phyloP scores from a whole-genome alignment of 2,888 invertebrate species.

The Heliothis peltigera region DNA sequence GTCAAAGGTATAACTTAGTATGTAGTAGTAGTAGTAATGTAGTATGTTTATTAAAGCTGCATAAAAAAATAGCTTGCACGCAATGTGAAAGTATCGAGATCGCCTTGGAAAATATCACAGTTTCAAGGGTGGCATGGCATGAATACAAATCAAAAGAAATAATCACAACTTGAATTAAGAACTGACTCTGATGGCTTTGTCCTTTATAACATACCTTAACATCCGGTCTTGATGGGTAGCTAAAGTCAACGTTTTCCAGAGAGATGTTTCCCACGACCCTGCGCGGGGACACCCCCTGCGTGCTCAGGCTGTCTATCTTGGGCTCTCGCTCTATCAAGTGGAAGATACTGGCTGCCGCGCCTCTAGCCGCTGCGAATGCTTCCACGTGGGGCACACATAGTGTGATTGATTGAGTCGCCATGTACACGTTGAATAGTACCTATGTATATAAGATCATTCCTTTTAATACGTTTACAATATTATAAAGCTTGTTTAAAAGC shows the following conservation, averaged over 20 bases:
- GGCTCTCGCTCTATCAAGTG: conserved; percentile 93
- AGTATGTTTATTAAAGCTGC: no score
- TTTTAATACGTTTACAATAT: neutral
- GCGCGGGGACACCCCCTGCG: conserved; percentile 90
- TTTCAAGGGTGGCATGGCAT: no score
- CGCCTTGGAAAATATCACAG: no score
- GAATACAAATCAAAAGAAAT: no score
- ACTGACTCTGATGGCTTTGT: no score
- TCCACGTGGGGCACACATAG: conserved; percentile 93
- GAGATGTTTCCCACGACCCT: conserved; percentile 91
- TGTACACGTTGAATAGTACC: conserved; percentile 93
- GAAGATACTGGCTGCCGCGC: conserved; percentile 93
- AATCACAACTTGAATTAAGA: no score
- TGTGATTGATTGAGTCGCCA: conserved; percentile 94
- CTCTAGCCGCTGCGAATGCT: conserved; percentile 92
- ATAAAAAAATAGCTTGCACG: no score
- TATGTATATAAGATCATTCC: conserved; percentile 62
- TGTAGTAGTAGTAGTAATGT: neutral
- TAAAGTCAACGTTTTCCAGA: conserved; percentile 92
- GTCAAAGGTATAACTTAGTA: conserved; percentile 17
- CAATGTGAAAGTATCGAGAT: no score
- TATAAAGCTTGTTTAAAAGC: no score
- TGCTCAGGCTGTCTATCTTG: conserved; percentile 92
- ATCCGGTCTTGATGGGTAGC: conserved; percentile 94
- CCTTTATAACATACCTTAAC: conserved; percentile 83